Percentiles rank a stretch among this genome's conserved stretches.
These are phyloP conservation scores for Xenopus petersii DNA, from an alignment of 2,797 vertebrate species.

Conservation along the genomic window DNA sequence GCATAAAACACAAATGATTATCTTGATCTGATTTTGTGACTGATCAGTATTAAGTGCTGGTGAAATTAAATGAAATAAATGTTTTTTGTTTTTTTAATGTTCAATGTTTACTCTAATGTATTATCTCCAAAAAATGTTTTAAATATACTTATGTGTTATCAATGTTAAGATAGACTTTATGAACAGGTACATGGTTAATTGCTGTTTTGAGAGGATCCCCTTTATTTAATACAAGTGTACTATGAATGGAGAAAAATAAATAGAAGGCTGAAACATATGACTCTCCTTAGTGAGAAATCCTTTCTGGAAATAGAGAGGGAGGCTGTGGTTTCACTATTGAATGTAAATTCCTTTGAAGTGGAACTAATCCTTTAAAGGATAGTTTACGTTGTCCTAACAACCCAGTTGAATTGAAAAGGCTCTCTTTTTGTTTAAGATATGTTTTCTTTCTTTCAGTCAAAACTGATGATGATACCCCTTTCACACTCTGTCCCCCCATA, in stretches of 20 bases:
- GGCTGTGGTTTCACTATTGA: constrained; percentile 87
- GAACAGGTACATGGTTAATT: constrained; percentile 74
- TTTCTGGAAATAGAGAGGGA: constrained; percentile 88
- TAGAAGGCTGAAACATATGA: constrained; percentile 85
- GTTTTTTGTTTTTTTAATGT: no score
- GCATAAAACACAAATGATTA: no score
- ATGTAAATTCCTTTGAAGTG: constrained; percentile 99
- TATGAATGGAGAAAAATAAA: constrained; percentile 89
- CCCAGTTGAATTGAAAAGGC: constrained; percentile 93
- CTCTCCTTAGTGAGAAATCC: constrained; percentile 83
- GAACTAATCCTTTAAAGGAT: constrained; percentile 99
- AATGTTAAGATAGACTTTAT: neutral
- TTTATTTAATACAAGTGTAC: constrained; percentile 86
- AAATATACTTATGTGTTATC: no score
- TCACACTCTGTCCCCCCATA: constrained; percentile 93
- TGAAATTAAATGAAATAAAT: no score
- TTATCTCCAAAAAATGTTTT: no score
- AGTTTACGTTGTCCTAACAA: constrained; percentile 99
- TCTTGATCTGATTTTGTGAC: no score
- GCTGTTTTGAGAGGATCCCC: constrained; percentile 63
- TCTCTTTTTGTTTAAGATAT: constrained; percentile 92
- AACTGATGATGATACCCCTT: constrained; percentile 97
- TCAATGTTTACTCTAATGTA: no score
- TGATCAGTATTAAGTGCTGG: no score
- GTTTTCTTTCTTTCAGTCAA: constrained; percentile 97